Base-by-base conservation (phyloP, 2,113 vertebrate species). In the Fregata magnificens region DNA sequence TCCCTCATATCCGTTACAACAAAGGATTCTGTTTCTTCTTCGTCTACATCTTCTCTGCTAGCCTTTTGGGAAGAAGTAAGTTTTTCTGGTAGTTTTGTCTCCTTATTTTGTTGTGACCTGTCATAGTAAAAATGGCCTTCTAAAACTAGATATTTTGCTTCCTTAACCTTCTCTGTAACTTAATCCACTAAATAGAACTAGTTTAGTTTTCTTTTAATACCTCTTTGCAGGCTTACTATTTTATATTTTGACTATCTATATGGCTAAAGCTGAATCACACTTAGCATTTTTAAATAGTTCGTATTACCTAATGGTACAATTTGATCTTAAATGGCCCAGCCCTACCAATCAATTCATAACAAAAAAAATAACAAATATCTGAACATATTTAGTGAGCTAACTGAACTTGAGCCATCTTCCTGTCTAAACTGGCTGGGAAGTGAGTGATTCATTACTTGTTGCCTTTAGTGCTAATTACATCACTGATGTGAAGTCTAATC, bases 1-100 rank as follows among this genome's bases (percentile, higher is more conserved):
- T 98, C 97, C 98, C 96, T 98, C 97, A 92, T 97, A 90, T 97
- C 94, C 78, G 40, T 98, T 90, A 95, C 98, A 93, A 88, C 96
- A 97, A 98, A 98, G 98, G 99, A 97, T 94, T 98, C 98, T 84
- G 95, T 98, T 96, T 98, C 98, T 95, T 98, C 98, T 90, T 98
- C 98, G 31, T 98, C 98, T 94, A 87, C 95, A 55, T 98, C 98
- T 95, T 98, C 98, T 97, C 98, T 98, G 91, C 98, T 98, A 98
- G 98, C 98, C 95, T 98, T 98, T 97, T 98, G 98, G 98, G 98
- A 98, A 98, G 98, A 98, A 98, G 98, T 98, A 98, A 98, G 98
- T 98, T 97, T 42, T 90, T 71, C 69, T 77, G 16, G 45, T 78
- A 58, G 92, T 96, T 97, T 91, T 94, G 76, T 95, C 66, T 90